Conservation (phyloP, 2,888 invertebrate species). For the Lycia hirtaria region DNA sequence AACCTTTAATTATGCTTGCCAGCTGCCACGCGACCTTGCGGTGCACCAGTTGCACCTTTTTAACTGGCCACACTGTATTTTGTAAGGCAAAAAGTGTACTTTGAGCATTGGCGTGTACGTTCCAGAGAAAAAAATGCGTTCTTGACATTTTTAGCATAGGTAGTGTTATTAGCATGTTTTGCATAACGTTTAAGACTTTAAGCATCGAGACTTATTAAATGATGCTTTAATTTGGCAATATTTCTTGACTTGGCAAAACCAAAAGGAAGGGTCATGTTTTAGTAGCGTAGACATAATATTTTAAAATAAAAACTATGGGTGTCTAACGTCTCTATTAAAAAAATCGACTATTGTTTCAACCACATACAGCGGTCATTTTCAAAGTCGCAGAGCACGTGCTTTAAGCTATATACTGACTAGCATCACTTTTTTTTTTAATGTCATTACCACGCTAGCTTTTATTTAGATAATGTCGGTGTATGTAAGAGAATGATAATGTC, state of each 20-base stretch:
- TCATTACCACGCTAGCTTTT: too few relatives aligned
- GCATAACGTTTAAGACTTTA: constrained; percentile 47
- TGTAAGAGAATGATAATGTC: too few relatives aligned
- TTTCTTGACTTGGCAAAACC: background rate
- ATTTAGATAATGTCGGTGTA: too few relatives aligned
- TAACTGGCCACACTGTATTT: constrained; percentile 70
- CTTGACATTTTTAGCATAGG: constrained; percentile 60
- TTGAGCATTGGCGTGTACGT: constrained; percentile 61
- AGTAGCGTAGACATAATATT: too few relatives aligned
- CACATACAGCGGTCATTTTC: too few relatives aligned
- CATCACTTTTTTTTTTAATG: too few relatives aligned
- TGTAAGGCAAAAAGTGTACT: constrained; percentile 76
- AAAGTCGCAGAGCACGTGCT: too few relatives aligned
- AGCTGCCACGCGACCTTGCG: constrained; percentile 78
- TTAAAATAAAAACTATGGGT: too few relatives aligned
- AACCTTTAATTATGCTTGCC: constrained; percentile 81
- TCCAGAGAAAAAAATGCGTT: constrained; percentile 57
- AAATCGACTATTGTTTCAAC: too few relatives aligned
- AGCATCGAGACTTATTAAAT: background rate
- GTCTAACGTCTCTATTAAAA: too few relatives aligned
- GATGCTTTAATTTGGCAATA: background rate
- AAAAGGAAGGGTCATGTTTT: too few relatives aligned
- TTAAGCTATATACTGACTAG: too few relatives aligned
- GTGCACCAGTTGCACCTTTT: constrained; percentile 82
- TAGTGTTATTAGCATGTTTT: constrained; percentile 57